These are phyloP conservation scores for Orchestia grillus DNA, from an alignment of 1,140 invertebrate species.

Conservation along the genomic window DNA sequence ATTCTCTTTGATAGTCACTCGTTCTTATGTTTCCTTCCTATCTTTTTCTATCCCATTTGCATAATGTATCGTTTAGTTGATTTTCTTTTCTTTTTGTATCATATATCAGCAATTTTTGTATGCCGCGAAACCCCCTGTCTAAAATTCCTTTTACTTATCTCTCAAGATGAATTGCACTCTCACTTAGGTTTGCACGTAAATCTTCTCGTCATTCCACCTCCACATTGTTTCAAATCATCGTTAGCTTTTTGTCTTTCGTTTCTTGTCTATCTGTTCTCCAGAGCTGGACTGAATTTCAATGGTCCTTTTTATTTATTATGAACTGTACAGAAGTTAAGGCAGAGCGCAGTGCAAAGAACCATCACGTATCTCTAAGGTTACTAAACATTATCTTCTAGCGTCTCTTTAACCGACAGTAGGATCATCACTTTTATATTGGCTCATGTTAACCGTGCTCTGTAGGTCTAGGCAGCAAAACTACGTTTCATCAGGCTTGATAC, in stretches of 20 bases:
- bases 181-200: neutral
- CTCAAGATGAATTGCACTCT: neutral
- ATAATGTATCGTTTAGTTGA: neutral
- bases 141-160: neutral
- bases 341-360: slow-evolving; percentile 54
- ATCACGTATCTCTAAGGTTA: slow-evolving; percentile 48
- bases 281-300: neutral
- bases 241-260: neutral
- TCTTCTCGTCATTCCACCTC: slow-evolving; percentile 34
- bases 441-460: slow-evolving; percentile 11
- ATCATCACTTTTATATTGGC: slow-evolving; percentile 25
- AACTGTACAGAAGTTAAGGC: slow-evolving; percentile 50
- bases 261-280: slow-evolving; percentile 8
- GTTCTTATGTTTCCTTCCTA: neutral
- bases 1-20: neutral
- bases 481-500: slow-evolving; percentile 3
- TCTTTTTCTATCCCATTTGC: neutral
- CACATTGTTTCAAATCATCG: neutral
- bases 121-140: neutral
- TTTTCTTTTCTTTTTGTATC: neutral
- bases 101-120: neutral
- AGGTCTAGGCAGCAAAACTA: neutral
- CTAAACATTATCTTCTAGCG: slow-evolving; percentile 33
- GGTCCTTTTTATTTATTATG: slow-evolving; percentile 35
- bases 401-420: neutral